Evolutionary conservation across 2,888 invertebrate species (phyloP).

Genomic region (Gortyna flavago): DNA sequence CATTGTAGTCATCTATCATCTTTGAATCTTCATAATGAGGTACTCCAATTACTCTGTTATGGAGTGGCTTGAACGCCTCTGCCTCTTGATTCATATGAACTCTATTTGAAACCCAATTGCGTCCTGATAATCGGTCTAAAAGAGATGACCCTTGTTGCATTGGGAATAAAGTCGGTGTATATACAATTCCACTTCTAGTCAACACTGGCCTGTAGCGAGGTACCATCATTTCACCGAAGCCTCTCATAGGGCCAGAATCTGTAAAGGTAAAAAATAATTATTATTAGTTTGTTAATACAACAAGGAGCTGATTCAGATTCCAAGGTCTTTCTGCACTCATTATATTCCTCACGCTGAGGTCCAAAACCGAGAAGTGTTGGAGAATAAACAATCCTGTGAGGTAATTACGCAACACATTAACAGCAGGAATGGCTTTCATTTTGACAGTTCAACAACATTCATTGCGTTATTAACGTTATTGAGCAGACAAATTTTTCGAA

Average conservation of each 20-base stretch:
- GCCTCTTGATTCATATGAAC: slow-evolving; percentile 18
- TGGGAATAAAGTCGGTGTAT: slow-evolving; percentile 46
- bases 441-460: no score
- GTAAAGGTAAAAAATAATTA: slow-evolving; percentile 12
- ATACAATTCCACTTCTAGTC: slow-evolving; percentile 57
- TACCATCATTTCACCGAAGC: slow-evolving; percentile 39
- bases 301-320: neutral
- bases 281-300: neutral
- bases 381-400: no score
- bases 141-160: slow-evolving; percentile 44
- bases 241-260: slow-evolving; percentile 44
- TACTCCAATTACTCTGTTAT: neutral
- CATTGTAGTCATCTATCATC: slow-evolving; percentile 52
- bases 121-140: slow-evolving; percentile 41
- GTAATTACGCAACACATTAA: no score
- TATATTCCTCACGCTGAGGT: neutral
- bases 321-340: neutral
- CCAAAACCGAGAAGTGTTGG: neutral
- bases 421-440: no score
- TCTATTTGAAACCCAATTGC: slow-evolving; percentile 39
- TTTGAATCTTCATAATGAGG: slow-evolving; percentile 35
- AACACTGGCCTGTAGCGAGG: slow-evolving; percentile 55
- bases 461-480: no score
- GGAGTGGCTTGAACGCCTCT: slow-evolving; percentile 4
- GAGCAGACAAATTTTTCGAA: no score